phyloP scores from a whole-genome alignment of 2,797 vertebrate genomes.

The Mergus octosetaceus region DNA sequence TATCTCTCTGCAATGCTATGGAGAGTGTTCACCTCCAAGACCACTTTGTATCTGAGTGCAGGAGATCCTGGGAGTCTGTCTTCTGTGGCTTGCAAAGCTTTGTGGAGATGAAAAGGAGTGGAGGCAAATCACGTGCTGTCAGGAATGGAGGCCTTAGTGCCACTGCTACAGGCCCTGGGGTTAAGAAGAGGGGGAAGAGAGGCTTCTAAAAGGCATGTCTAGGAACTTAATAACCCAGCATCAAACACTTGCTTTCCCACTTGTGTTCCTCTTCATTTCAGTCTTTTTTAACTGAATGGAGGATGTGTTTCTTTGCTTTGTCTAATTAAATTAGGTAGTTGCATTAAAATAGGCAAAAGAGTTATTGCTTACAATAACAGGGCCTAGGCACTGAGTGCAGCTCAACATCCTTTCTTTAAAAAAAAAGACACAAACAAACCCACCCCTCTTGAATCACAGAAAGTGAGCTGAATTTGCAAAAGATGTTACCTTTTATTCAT shows the following conservation, averaged over 20 bases:
- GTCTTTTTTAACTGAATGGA: neutral
- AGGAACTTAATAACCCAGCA: neutral
- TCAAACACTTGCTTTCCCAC: neutral
- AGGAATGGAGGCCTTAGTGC: neutral
- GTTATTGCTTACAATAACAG: neutral
- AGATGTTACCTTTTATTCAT: constrained; percentile 42
- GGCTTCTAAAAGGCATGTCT: neutral
- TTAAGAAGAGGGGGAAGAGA: neutral
- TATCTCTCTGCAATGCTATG: neutral
- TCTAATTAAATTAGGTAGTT: constrained; percentile 46
- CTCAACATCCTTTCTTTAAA: neutral
- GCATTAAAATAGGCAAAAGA: constrained; percentile 1
- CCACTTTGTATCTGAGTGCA: neutral
- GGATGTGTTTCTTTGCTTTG: constrained; percentile 28
- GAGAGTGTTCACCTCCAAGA: neutral
- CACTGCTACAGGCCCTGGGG: neutral
- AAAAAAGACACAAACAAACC: neutral
- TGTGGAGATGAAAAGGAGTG: neutral
- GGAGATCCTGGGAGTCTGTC: neutral
- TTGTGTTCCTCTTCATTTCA: neutral
- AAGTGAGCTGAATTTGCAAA: constrained; percentile 43
- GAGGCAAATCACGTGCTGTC: neutral
- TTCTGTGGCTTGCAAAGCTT: constrained; percentile 1
- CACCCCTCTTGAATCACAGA: neutral
- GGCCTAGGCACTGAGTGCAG: neutral